phyloP scores from a whole-genome alignment of 1,140 invertebrate species.

The Diuraphis noxia region DNA sequence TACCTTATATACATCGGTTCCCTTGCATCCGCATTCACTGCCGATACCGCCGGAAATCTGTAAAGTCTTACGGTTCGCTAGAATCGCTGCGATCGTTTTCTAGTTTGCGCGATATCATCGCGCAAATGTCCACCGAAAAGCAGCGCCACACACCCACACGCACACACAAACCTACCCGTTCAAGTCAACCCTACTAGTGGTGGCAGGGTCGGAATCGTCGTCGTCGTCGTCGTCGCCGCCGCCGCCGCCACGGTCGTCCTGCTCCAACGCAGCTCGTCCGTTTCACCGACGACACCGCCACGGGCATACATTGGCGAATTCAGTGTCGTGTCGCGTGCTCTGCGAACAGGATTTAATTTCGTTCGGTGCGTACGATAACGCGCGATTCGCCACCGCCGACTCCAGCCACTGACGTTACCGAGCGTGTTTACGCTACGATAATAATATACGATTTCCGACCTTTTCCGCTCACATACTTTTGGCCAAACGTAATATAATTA shows the following conservation, averaged over 20 bases:
- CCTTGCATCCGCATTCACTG: not conserved
- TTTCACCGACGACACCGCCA: not conserved
- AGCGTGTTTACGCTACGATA: not conserved
- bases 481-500: not conserved
- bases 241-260: not conserved
- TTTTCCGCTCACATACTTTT: too few species aligned
- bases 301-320: slow-evolving; percentile 15
- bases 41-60: slow-evolving; percentile 21
- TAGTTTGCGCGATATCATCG: not conserved
- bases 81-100: slow-evolving; percentile 42
- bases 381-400: not conserved
- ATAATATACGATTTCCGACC: not conserved
- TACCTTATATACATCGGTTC: not conserved
- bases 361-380: not conserved
- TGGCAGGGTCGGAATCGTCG: not conserved
- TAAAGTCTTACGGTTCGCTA: slow-evolving; percentile 17
- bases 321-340: slow-evolving; percentile 47
- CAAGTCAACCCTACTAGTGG: not conserved
- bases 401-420: too few species aligned
- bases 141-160: not conserved
- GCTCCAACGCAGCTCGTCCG: not conserved
- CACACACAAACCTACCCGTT: not conserved
- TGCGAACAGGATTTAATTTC: not conserved
- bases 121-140: not conserved
- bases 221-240: not conserved